Percentiles rank a stretch among this genome's conserved stretches.
Evolutionary conservation across 2,113 vertebrate species (phyloP).

Genomic region (Poeciliopsis occidentalis): DNA sequence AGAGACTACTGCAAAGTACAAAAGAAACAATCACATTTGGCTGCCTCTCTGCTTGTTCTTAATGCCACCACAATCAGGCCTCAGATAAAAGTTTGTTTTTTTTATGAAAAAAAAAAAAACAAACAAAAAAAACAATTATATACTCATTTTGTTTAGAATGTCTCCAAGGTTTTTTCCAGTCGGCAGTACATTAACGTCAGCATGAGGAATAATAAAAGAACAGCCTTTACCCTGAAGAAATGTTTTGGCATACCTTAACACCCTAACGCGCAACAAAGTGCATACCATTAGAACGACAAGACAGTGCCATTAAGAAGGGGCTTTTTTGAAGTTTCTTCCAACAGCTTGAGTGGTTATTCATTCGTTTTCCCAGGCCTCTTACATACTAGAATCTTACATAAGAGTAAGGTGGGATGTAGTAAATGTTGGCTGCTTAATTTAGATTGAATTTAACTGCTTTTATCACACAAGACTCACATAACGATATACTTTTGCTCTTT

Average conservation of each 20-base stretch:
- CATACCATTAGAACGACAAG: conserved; percentile 2
- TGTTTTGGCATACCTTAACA: conserved; percentile 15
- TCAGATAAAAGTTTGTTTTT: conserved; percentile 2
- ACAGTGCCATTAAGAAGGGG: neutral
- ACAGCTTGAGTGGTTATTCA: neutral
- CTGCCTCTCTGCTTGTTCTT: conserved; percentile 19
- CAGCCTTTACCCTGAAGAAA: conserved; percentile 1
- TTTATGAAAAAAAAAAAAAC: neutral
- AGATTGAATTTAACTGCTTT: neutral
- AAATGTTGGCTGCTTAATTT: neutral
- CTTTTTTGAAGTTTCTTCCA: neutral
- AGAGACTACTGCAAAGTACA: conserved; percentile 11
- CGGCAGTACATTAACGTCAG: conserved; percentile 1
- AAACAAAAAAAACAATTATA: neutral
- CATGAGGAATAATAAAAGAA: conserved; percentile 29
- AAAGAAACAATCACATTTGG: neutral
- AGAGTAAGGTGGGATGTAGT: neutral
- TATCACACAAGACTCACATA: neutral
- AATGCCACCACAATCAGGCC: conserved; percentile 6
- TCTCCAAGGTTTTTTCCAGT: conserved; percentile 4
- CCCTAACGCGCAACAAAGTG: conserved; percentile 7
- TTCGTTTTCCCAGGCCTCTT: neutral
- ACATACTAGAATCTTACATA: neutral
- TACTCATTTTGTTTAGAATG: neutral
- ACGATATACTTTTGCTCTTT: neutral